Evolutionary conservation across 23 tunicate genomes (phyloP).

Genomic region (Oikopleura vanhoeffeni): DNA sequence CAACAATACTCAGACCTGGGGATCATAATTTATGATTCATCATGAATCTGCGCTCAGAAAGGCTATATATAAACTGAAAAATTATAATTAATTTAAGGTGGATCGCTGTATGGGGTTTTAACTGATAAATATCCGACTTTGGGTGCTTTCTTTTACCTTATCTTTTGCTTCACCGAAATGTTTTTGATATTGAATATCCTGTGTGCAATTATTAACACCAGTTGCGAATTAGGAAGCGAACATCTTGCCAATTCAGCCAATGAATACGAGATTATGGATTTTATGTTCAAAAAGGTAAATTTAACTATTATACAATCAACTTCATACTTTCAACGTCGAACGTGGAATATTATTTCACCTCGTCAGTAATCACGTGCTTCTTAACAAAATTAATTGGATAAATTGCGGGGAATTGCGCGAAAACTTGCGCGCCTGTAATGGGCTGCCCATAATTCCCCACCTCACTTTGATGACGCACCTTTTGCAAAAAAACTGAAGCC

Average conservation of each 20-base stretch:
- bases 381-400: too few species aligned
- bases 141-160: slow-evolving; percentile 65
- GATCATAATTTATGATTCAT: background rate
- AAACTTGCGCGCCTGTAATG: too few species aligned
- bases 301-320: too few species aligned
- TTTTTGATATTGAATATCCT: slow-evolving; percentile 70
- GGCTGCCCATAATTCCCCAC: too few species aligned
- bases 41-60: background rate
- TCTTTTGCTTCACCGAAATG: slow-evolving; percentile 61
- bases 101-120: slow-evolving; percentile 32
- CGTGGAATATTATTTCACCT: too few species aligned
- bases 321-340: too few species aligned
- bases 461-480: too few species aligned
- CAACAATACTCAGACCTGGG: too few species aligned
- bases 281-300: slow-evolving; percentile 56
- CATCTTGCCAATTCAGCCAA: slow-evolving; percentile 20
- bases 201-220: slow-evolving; percentile 76
- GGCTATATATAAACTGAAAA: background rate
- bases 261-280: slow-evolving; percentile 63
- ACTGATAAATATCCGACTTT: slow-evolving; percentile 35
- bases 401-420: too few species aligned
- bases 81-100: slow-evolving; percentile 24
- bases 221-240: slow-evolving; percentile 29
- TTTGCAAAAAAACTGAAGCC: too few species aligned
- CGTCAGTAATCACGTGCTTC: too few species aligned